Base-by-base conservation (phyloP, 2,797 vertebrate species). In the Phataginus tricuspis region DNA sequence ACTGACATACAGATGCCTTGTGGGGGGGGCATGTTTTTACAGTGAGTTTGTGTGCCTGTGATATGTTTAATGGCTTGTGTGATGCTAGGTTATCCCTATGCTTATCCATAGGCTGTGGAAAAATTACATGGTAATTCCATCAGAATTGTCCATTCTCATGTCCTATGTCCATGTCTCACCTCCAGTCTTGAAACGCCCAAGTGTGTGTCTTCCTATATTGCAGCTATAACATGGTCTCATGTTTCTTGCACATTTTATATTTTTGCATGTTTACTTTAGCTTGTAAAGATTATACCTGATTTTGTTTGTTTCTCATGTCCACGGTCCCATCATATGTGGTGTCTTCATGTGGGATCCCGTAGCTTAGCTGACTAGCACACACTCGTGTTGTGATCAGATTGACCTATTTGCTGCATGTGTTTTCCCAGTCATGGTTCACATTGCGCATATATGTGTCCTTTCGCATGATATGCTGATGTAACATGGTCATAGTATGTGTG, bases 11-110 rank as follows among this genome's bases (percentile, higher is more conserved):
- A 45, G 1, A 55, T 72, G 79, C 74, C 82, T 85, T 45, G 68
- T 37, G 59, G 90, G 90, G 88, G 88, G 89, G 27, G 39, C 21
- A 10, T 63, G 80, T 87, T 92, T 92, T 87, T 69, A 4, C 74
- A 16, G 45, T 39, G 93, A 69, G 39, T 59, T 51, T 71, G 59
- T 92, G 88, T 78, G 82, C 86, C 61, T 91, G 66, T 84, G 78
- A 79, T 57, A 42, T 68, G 79, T 23, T 69, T 45, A 27, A 27
- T 75, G 72, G 87, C 57, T 57, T 51, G n/a, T 45, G 53, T 89
- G 84, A 72, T 1, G 64, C 72, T n/a, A 14, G 61, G n/a, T 37
- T 82, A 51, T 27, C 71, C 80, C 80, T 69, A 0, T 77, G 94
- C 61, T 45, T 75, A 0, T 39, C 86, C 66, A 4, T 11, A 57